phyloP scores from a whole-genome alignment of 30 jellyfish, hydroid and myxozoan species.

The Morbakka virulenta region DNA sequence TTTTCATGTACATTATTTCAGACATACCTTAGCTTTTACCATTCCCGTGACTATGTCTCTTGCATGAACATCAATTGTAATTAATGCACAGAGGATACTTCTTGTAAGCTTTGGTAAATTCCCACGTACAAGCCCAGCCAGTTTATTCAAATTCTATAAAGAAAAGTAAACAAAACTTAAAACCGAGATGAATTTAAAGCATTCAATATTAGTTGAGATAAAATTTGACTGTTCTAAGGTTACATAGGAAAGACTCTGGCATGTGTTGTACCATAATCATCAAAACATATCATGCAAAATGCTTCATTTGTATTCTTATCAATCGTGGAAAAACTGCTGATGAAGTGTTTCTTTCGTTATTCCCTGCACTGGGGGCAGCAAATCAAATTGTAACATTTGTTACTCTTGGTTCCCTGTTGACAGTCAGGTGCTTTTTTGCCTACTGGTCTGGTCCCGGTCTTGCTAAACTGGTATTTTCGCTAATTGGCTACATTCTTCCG shows the following conservation, averaged over 20 bases:
- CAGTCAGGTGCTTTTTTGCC: no score
- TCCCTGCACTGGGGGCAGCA: no score
- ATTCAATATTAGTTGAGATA: not conserved
- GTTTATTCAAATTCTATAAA: constrained; percentile 64
- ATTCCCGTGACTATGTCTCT: constrained; percentile 89
- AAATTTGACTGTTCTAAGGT: not conserved
- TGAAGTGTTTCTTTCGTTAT: no score
- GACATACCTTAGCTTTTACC: constrained; percentile 74
- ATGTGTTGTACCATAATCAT: not conserved
- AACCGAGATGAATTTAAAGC: not conserved
- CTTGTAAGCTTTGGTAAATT: constrained; percentile 82
- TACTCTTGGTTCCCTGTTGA: no score
- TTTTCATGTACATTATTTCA: no score
- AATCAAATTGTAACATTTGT: no score
- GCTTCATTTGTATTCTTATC: no score
- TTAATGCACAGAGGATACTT: constrained; percentile 89
- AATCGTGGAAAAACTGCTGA: no score
- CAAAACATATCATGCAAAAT: not conserved
- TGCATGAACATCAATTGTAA: constrained; percentile 98
- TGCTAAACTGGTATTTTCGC: no score
- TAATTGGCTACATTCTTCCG: no score
- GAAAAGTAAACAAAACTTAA: not conserved
- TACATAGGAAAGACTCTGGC: no score
- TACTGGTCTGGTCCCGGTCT: no score
- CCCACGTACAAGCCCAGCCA: constrained; percentile 98